phyloP scores from a whole-genome alignment of 2,797 vertebrate species.

The Malacoraja senta region DNA sequence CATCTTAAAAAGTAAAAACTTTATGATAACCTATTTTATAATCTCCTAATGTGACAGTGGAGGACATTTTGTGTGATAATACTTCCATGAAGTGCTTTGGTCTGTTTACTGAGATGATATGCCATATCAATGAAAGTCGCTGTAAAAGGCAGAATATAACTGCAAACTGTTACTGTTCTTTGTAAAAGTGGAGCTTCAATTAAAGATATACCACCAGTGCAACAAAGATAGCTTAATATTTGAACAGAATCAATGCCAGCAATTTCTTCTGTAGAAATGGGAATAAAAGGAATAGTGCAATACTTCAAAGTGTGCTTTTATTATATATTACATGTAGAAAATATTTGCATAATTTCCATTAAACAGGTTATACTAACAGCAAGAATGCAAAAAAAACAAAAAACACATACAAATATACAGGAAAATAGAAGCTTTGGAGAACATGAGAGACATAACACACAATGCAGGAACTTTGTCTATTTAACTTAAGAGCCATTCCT shows the following conservation, averaged over 20 bases:
- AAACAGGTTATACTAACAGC: conserved; percentile 34
- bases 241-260: background rate
- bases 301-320: conserved; percentile 49
- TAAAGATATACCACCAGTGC: background rate
- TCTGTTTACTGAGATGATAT: background rate
- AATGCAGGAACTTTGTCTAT: conserved; percentile 50
- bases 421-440: conserved; percentile 34
- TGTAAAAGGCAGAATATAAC: background rate
- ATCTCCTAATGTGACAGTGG: background rate
- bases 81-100: background rate
- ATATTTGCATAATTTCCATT: conserved; percentile 44
- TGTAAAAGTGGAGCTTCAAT: conserved; percentile 10
- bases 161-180: background rate
- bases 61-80: background rate
- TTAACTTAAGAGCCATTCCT: conserved; percentile 61
- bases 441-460: conserved; percentile 30
- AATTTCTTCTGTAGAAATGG: background rate
- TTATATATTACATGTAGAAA: conserved; percentile 46
- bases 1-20: background rate
- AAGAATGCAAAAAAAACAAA: conserved; percentile 18
- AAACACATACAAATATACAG: conserved; percentile 40
- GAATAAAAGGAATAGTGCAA: background rate
- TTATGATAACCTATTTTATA: background rate
- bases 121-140: background rate
- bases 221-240: background rate